Base-by-base conservation (phyloP, 2,888 invertebrate species). In the Biston stratarius region DNA sequence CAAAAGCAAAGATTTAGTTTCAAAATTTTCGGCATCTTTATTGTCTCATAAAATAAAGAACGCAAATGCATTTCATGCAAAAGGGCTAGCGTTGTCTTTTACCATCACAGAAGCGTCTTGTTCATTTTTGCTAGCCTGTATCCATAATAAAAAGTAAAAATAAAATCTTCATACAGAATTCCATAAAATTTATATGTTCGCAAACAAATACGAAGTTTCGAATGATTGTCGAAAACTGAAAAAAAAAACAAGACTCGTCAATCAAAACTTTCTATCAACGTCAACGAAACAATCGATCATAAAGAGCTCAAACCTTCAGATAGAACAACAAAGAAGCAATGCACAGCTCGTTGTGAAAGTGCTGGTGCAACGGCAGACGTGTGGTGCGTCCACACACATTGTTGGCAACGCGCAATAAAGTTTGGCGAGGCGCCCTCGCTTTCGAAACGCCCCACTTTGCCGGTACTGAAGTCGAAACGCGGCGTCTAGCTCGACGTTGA, bases 381-480 rank as follows among this genome's bases (percentile, higher is more conserved):
- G 75, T 73, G 77, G 77, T 75, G 75, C 73, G 77, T 77, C 77
- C 76, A 74, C 77, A 71, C 74, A 79, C 79, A 79, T 78, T 77
- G 83, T 89, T 89, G 89, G 84, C 90, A 88, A 80, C 77, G 78
- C 79, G 75, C 80, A 82, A 84, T 83, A 83, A 85, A 88, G 83
- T 88, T 89, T 89, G 90, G 91, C 91, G n/a, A 88, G 89, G 82
- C 86, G 86, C 1, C 84, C 55, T 78, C 77, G 80, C 75, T 72
- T 73, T 71, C 74, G 74, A 67, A 73, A 73, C 80, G 80, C 77
- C 76, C 78, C 67, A 71, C 73, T 73, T 74, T 70, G 52, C 70
- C 64, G 68, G 53, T 65, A 67, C 73, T 64, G 80, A 78, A 82
- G 78, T 81, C 80, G 79, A 83, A 79, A 80, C 76, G 69, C 64